These are phyloP conservation scores for Serilophus lunatus DNA, from an alignment of 2,113 vertebrate species.

Conservation along the genomic window DNA sequence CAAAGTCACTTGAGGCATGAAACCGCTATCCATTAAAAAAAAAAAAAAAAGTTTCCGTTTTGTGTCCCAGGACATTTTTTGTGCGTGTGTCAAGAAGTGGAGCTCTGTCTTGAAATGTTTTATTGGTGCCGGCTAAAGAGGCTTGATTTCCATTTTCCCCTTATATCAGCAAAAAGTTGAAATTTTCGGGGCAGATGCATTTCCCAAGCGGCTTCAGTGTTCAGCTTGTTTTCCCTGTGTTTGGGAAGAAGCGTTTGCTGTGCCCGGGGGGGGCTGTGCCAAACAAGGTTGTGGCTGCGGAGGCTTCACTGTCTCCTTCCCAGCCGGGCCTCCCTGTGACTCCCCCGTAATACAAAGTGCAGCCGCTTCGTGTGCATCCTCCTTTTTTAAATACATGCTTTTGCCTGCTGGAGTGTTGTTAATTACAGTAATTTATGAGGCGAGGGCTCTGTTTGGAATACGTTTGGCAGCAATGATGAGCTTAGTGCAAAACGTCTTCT, in stretches of 20 bases:
- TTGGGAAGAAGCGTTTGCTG: not conserved
- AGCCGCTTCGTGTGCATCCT: not conserved
- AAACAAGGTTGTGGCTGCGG: not conserved
- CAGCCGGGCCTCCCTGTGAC: not conserved
- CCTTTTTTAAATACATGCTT: not conserved
- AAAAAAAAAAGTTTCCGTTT: not conserved
- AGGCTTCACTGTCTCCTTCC: not conserved
- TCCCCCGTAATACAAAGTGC: not conserved
- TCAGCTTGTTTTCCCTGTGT: not conserved
- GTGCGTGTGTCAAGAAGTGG: fast-evolving
- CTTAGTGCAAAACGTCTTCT: not conserved
- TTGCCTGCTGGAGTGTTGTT: not conserved
- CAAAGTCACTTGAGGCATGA: not conserved
- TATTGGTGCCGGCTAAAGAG: not conserved
- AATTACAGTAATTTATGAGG: not conserved
- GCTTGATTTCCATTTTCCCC: not conserved
- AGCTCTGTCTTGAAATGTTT: not conserved
- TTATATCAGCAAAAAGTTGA: not conserved
- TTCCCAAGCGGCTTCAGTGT: not conserved
- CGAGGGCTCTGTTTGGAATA: not conserved
- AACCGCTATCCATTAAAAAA: not conserved
- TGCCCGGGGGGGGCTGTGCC: fast-evolving
- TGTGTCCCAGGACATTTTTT: not conserved
- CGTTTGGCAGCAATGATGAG: not conserved
- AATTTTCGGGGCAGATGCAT: not conserved